Evolutionary conservation across 2,797 vertebrate genomes (phyloP).

Genomic region (Vultur gryphus): DNA sequence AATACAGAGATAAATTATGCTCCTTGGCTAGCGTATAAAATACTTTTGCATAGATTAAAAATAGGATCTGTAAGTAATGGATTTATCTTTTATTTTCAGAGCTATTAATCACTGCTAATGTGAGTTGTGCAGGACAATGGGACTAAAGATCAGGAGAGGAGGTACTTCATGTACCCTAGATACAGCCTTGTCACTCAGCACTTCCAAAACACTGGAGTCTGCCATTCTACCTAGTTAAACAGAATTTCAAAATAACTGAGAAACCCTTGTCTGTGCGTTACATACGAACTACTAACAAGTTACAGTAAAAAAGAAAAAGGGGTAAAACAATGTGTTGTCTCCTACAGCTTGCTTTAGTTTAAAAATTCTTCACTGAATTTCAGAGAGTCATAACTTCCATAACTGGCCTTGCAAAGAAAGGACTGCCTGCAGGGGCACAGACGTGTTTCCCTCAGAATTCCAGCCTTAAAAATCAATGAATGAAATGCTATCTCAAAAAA

Average conservation of each 20-base stretch:
- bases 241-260: background rate
- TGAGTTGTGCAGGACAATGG: background rate
- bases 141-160: background rate
- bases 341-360: background rate
- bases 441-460: background rate
- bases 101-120: background rate
- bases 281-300: rapidly evolving
- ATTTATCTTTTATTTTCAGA: background rate
- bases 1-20: background rate
- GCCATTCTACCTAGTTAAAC: background rate
- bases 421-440: background rate
- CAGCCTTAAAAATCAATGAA: background rate
- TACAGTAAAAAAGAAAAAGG: background rate
- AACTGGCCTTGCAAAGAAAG: background rate
- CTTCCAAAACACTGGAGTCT: background rate
- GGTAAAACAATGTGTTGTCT: background rate
- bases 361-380: background rate
- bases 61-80: background rate
- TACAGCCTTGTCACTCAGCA: background rate
- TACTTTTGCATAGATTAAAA: background rate
- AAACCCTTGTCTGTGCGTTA: background rate
- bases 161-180: background rate
- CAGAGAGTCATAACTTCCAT: background rate
- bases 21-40: background rate
- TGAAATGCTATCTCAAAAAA: background rate